Percentiles rank a stretch among this genome's conserved stretches.
phyloP scores from a whole-genome alignment of 2,113 vertebrate genomes.

The Odocoileus virginianus region DNA sequence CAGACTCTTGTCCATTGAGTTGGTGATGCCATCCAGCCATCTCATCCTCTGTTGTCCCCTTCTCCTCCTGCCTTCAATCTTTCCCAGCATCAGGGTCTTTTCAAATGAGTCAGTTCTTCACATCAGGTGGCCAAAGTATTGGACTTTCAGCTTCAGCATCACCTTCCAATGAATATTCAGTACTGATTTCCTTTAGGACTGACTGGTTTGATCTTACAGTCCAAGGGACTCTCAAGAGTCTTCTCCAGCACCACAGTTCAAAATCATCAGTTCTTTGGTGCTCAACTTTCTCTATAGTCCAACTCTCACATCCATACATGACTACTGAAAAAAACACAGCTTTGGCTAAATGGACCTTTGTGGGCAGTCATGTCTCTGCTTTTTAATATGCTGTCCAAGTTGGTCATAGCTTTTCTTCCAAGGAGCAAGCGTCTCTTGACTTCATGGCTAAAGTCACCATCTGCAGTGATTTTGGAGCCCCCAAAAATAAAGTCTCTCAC shows the following conservation, averaged over 20 bases:
- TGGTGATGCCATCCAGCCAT: neutral
- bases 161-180: neutral
- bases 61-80: neutral
- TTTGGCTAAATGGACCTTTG: neutral
- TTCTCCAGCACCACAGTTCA: neutral
- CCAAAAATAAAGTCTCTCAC: neutral
- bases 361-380: neutral
- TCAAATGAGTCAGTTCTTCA: fast-evolving
- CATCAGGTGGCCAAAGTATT: neutral
- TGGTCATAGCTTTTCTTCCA: neutral
- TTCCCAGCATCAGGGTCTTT: neutral
- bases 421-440: neutral
- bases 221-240: neutral
- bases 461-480: neutral
- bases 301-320: neutral
- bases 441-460: neutral
- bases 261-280: neutral
- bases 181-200: neutral
- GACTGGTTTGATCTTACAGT: neutral
- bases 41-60: neutral
- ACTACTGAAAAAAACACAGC: neutral
- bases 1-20: neutral
- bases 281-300: neutral
- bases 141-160: neutral
- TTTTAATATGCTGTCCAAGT: neutral